phyloP scores from a whole-genome alignment of 2,888 invertebrate species.

The Pseudococcus longispinus region DNA sequence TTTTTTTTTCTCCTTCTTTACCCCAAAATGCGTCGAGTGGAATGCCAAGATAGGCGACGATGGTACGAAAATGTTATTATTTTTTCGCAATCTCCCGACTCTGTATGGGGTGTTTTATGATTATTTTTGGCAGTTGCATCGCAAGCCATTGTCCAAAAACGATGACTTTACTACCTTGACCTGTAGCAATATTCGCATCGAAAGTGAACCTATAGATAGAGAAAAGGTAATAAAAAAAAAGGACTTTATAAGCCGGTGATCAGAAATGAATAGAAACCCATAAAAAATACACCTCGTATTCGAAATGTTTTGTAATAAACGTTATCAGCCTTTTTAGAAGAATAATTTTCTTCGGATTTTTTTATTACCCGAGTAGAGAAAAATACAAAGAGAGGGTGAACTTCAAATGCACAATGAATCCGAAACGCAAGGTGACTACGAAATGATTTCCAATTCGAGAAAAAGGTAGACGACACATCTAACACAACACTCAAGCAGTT shows the following conservation, averaged over 20 bases:
- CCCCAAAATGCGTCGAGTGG: not conserved
- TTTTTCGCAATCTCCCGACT: not conserved
- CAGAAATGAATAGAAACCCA: not conserved
- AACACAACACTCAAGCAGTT: not conserved
- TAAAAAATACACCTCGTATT: not conserved
- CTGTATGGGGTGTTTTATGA: not conserved
- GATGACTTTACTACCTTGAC: slow-evolving; percentile 9
- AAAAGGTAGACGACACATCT: not conserved
- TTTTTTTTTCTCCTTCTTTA: not conserved
- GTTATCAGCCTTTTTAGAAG: not conserved
- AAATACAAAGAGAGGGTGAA: not conserved
- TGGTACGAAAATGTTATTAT: not conserved
- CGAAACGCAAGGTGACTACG: not conserved
- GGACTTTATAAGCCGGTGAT: not conserved
- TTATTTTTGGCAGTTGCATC: not conserved
- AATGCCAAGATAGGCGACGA: slow-evolving; percentile 29
- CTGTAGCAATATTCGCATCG: not conserved
- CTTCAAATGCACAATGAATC: not conserved
- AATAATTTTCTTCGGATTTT: not conserved
- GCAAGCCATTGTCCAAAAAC: not conserved
- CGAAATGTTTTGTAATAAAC: not conserved
- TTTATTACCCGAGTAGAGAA: not conserved
- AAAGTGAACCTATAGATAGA: not conserved
- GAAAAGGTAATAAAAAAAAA: not conserved
- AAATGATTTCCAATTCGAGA: not conserved